These are phyloP conservation scores for Cheilinus undulatus DNA, from an alignment of 2,113 vertebrate species.

Conservation along the genomic window DNA sequence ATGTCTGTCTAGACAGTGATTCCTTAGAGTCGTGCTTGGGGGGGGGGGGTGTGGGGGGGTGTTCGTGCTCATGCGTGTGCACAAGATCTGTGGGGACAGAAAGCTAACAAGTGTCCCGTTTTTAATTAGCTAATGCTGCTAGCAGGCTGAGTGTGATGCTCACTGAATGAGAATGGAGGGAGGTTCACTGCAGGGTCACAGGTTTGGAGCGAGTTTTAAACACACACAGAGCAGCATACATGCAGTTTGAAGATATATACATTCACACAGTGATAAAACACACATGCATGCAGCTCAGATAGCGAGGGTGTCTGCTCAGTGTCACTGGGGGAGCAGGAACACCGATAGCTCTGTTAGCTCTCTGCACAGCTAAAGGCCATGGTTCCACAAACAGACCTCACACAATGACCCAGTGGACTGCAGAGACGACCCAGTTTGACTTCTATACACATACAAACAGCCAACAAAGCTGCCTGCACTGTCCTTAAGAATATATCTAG, in stretches of 20 bases:
- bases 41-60: neutral
- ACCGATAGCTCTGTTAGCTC: slow-evolving; percentile 33
- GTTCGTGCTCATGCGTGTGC: slow-evolving; percentile 23
- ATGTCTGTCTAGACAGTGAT: slow-evolving; percentile 59
- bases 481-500: no score
- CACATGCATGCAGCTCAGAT: slow-evolving; percentile 7
- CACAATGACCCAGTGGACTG: slow-evolving; percentile 2
- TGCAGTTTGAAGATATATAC: neutral
- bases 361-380: neutral
- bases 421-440: neutral
- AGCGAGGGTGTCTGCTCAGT: slow-evolving; percentile 43
- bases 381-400: slow-evolving; percentile 3
- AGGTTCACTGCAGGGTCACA: slow-evolving; percentile 64
- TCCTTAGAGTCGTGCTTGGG: slow-evolving; percentile 42
- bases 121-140: slow-evolving; percentile 68
- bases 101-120: slow-evolving; percentile 42
- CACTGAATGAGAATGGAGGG: slow-evolving; percentile 45
- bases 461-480: neutral
- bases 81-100: slow-evolving; percentile 12
- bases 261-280: slow-evolving; percentile 43
- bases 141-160: slow-evolving; percentile 33
- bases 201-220: slow-evolving; percentile 40
- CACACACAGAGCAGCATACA: neutral
- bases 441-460: slow-evolving; percentile 5
- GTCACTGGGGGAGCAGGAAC: slow-evolving; percentile 23